Base-by-base conservation (phyloP, 2,888 invertebrate genomes). In the Rotaria macrura region DNA sequence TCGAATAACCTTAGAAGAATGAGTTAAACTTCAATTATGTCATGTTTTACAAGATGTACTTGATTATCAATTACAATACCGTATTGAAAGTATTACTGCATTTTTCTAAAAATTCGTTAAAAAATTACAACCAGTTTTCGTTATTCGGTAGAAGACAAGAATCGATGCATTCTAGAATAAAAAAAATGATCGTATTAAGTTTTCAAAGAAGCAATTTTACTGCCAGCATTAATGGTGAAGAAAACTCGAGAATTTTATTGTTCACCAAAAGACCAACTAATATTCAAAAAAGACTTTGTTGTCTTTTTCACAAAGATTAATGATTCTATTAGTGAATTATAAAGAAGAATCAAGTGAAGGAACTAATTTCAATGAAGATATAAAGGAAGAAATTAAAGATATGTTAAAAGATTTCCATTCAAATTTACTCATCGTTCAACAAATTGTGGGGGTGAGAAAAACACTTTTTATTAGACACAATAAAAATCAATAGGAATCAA, bases 241-340 rank as follows among this genome's bases (percentile, higher is more conserved):
- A 97, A 96, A 91, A 99, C 99, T 0, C 94, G 95, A 89, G 99
- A 99, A 90, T 99, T 96, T 93, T 94, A 99, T 87, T 99, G 99
- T 92, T 97, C 99, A 0, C 99, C 99, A 0, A 93, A 95, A 84
- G 98, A 99, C 91, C 99, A 99, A 91, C 43, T 79, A 79, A 43
- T 20, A 10, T 1, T n/a, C n/a, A n/a, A n/a, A n/a, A n/a, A n/a
- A n/a, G n/a, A n/a, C n/a, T n/a, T n/a, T n/a, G n/a, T n/a, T n/a
- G n/a, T n/a, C n/a, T n/a, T n/a, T n/a, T n/a, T n/a, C n/a, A n/a
- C n/a, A n/a, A n/a, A n/a, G n/a, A n/a, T n/a, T n/a, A n/a, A n/a
- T n/a, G n/a, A n/a, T n/a, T n/a, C n/a, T n/a, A n/a, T n/a, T n/a
- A n/a, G n/a, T n/a, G n/a, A n/a, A n/a, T n/a, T n/a, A n/a, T n/a